Percentiles rank a stretch among this genome's conserved stretches.
Conservation (phyloP, 2,113 vertebrate species). For the Ictidomys tridecemlineatus region DNA sequence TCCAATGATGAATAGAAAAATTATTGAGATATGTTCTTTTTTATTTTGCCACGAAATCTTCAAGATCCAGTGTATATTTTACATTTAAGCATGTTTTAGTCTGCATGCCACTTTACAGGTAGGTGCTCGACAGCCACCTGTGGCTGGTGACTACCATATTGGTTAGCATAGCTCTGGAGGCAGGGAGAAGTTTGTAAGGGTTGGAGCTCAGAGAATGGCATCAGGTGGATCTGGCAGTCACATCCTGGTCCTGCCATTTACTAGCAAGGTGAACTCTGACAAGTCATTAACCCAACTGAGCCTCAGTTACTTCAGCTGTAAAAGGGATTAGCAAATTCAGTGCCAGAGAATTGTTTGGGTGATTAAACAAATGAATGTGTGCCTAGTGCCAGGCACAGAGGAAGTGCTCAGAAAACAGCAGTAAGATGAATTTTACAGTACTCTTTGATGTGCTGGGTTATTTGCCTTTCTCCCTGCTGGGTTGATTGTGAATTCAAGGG, state of each 20-base stretch:
- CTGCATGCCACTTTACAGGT: background rate
- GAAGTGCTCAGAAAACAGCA: background rate
- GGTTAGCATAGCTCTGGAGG: background rate
- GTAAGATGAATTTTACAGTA: background rate
- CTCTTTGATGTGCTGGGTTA: background rate
- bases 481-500: constrained; percentile 26
- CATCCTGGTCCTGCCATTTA: background rate
- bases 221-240: background rate
- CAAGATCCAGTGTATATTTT: background rate
- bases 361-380: constrained; percentile 44
- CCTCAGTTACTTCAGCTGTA: constrained; percentile 34
- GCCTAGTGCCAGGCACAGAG: constrained; percentile 7
- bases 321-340: constrained; percentile 44
- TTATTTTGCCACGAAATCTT: background rate
- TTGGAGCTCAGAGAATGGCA: background rate
- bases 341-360: constrained; percentile 17
- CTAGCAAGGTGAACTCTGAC: background rate
- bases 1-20: background rate
- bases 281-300: background rate
- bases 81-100: background rate
- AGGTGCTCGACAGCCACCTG: background rate
- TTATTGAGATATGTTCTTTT: background rate
- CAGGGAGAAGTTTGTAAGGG: background rate
- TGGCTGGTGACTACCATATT: background rate
- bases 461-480: background rate